phyloP scores from a whole-genome alignment of 2,888 invertebrate genomes.

The Philereme vetulata region DNA sequence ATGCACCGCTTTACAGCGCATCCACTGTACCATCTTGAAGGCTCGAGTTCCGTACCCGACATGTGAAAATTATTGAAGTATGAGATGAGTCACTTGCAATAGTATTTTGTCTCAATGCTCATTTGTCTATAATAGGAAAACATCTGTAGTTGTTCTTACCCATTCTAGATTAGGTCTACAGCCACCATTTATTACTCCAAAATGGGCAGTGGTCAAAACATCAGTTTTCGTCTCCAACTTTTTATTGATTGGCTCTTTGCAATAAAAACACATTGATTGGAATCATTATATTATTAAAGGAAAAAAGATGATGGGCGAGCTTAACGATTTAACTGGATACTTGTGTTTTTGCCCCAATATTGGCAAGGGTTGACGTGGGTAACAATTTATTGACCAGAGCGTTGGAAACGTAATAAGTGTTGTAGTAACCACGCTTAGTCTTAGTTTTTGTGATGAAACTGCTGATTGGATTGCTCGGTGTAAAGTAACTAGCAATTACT shows the following conservation, averaged over 20 bases:
- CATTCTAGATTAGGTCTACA: conserved; percentile 36
- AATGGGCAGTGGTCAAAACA: conserved; percentile 33
- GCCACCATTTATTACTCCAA: conserved; percentile 10
- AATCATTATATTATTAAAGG: conserved; percentile 40
- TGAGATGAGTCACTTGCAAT: too few species aligned
- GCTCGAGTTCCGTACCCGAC: too few species aligned
- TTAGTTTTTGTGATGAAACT: neutral
- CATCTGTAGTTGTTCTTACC: too few species aligned
- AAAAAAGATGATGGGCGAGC: conserved; percentile 38
- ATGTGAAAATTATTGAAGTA: too few species aligned
- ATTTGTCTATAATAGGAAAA: too few species aligned
- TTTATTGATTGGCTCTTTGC: conserved; percentile 44
- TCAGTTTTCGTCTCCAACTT: conserved; percentile 46
- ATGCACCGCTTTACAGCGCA: too few species aligned
- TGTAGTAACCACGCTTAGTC: conserved; percentile 3
- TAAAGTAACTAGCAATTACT: too few species aligned
- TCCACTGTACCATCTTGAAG: too few species aligned
- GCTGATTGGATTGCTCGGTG: too few species aligned
- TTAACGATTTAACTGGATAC: conserved; percentile 38
- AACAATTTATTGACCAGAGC: conserved; percentile 21
- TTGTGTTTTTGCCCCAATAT: conserved; percentile 31
- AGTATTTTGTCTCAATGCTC: too few species aligned
- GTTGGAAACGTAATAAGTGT: conserved; percentile 15
- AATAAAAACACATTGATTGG: conserved; percentile 40
- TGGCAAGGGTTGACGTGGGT: conserved; percentile 19